Evolutionary conservation across 2,888 invertebrate species (phyloP).

Genomic region (Catocala sponsa): DNA sequence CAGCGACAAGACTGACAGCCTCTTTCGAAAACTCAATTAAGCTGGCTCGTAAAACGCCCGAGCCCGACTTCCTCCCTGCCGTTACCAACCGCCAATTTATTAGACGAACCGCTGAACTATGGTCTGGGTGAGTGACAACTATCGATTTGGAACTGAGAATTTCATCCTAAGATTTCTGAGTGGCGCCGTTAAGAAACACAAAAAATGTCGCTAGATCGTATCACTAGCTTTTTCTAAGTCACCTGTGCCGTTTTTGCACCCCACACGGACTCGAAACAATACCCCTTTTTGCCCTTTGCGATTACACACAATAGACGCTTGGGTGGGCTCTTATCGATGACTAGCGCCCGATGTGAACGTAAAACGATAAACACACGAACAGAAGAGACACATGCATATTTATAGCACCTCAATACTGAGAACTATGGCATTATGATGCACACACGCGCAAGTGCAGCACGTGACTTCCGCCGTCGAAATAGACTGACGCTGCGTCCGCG

Average conservation of each 20-base stretch:
- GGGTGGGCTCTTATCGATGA: constrained; percentile 71
- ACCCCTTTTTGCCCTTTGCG: constrained; percentile 62
- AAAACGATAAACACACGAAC: constrained; percentile 50
- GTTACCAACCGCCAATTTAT: constrained; percentile 63
- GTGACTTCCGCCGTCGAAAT: constrained; percentile 83
- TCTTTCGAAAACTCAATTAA: constrained; percentile 69
- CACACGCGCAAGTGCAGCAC: constrained; percentile 66
- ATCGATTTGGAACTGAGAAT: constrained; percentile 30
- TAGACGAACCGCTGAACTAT: constrained; percentile 60
- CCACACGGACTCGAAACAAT: constrained; percentile 64
- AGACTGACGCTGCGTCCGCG: constrained; percentile 63
- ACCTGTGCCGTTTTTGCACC: constrained; percentile 67
- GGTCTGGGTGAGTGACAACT: constrained; percentile 38
- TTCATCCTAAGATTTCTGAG: constrained; percentile 13
- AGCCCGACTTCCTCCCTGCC: constrained; percentile 44
- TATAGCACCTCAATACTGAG: constrained; percentile 74
- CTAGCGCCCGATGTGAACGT: constrained; percentile 50
- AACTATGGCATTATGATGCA: constrained; percentile 78
- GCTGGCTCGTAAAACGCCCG: constrained; percentile 61
- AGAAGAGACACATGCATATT: constrained; percentile 68
- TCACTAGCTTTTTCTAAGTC: constrained; percentile 41
- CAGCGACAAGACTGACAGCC: constrained; percentile 46
- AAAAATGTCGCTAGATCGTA: constrained; percentile 18
- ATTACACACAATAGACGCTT: constrained; percentile 66
- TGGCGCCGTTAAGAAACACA: background rate